Conservation (phyloP, 1,140 invertebrate genomes). For the honey bee (Apis mellifera) region Amel_HAv3.1 CM009936.2:10482001-10482500, state of each 20-base stretch:
- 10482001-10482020: not conserved
- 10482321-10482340: not conserved
- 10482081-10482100: not conserved
- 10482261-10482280: constrained; percentile 57
- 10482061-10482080: not conserved
- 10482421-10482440: not conserved
- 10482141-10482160: constrained; percentile 70
- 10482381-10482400: not conserved
- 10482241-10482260: constrained; percentile 18
- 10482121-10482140: constrained; percentile 25
- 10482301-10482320: not conserved
- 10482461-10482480: no score
- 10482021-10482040: constrained; percentile 39
- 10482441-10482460: not conserved
- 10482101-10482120: constrained; percentile 25
- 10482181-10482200: constrained; percentile 8
- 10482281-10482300: constrained; percentile 57
- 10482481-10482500: not conserved
- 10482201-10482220: constrained; percentile 42
- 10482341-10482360: no score
- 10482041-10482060: not conserved
- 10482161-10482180: constrained; percentile 53
- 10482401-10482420: not conserved
- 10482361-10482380: not conserved
- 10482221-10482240: constrained; percentile 70